Evolutionary conservation across 2,113 vertebrate species (phyloP), one percentile per base, ranked within the genome.

Genomic region (Xyliphius kryptos): DNA sequence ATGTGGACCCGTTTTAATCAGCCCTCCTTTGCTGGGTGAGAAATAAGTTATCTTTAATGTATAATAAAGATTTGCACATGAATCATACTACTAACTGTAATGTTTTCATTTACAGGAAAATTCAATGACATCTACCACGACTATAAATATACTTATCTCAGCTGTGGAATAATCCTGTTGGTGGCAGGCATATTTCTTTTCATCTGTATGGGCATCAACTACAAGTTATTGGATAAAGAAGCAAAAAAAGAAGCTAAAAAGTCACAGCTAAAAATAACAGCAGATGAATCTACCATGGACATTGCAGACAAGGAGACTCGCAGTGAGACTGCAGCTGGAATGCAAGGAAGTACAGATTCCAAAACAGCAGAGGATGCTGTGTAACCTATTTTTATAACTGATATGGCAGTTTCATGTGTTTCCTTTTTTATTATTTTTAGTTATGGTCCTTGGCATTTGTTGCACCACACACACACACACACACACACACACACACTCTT

Each of bases 141-240:
- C 79, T 98, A 98, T 83, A 91, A 87, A 67, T 98, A 97, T 79
- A 98, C 94, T 0, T 98, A 97, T 79, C 91, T 91, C 79, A 81
- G 85, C 50, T 95, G 94, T 1, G 94, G 96, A 8, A 11, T 90
- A 58, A 74, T 98, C 76, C 83, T 98, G 47, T 76, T 97, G 1
- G 0, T 92, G 3, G 72, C 92, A 0, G 91, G 93, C 17, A 52
- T 94, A 78, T 91, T 95, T 76, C 87, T 98, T 56, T 93, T 97
- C 73, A 77, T 88, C 0, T 92, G 89, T 43, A 98, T 97, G 93
- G 92, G 91, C 60, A 87, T 95, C 80, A 97, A 98, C 80, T 98
- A 97, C 64, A 89, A 76, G 10, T 82, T 98, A 58, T 41, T 93
- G 75, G 88, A 82, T 6, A 92, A 88, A 76, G 92, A 98, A 76